Percentiles rank a stretch among this genome's conserved stretches.
phyloP scores from a whole-genome alignment of 2,797 vertebrate species.

The Mormyrus proboscirostris region DNA sequence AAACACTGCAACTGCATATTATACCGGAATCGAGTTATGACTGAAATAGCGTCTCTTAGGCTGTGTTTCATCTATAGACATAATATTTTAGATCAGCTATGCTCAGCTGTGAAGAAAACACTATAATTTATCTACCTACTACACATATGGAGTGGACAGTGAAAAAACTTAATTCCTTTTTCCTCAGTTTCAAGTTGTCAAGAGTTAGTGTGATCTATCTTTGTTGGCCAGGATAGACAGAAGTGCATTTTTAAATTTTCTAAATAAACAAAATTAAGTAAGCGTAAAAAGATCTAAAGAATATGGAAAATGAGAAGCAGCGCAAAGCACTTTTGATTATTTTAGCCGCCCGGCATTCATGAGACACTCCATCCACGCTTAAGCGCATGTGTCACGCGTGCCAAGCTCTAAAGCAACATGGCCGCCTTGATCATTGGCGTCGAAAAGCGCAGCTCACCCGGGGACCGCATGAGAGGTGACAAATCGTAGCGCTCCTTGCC shows the following conservation, averaged over 20 bases:
- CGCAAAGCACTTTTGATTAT: neutral
- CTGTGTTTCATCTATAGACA: neutral
- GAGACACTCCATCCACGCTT: neutral
- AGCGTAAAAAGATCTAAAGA: neutral
- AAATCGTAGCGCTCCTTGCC: conserved; percentile 77
- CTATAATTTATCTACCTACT: neutral
- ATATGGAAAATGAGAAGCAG: neutral
- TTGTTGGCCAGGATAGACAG: neutral
- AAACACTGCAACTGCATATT: neutral
- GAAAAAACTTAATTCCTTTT: neutral
- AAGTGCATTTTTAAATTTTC: neutral
- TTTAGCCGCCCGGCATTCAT: neutral
- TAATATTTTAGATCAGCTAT: neutral
- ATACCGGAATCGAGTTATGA: neutral
- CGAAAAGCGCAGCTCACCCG: conserved; percentile 59
- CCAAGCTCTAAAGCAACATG: neutral
- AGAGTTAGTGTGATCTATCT: neutral
- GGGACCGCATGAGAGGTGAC: conserved; percentile 70
- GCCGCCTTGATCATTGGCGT: neutral
- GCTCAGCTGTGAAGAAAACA: neutral
- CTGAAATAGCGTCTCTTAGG: neutral
- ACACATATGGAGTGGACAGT: neutral
- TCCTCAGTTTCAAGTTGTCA: neutral
- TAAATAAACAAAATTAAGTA: neutral
- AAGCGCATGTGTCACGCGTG: neutral